A percentile compares a stretch with the other conserved stretches of the same genome.
Conservation (phyloP, 2,797 vertebrate genomes). For the Tympanoctomys barrerae region DNA sequence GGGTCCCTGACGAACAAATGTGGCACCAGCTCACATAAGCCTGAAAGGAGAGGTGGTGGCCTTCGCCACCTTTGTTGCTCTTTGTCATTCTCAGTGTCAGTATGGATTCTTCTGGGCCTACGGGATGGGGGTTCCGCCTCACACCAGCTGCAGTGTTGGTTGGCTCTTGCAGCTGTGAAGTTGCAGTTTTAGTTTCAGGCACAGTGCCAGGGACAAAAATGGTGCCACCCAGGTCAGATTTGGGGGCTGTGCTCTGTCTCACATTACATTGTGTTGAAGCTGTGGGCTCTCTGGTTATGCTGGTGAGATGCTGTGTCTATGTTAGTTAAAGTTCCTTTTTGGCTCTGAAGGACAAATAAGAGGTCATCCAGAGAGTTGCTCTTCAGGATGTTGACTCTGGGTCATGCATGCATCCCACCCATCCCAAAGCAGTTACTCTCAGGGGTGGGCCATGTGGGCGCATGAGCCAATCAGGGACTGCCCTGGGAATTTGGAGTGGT, state of each 20-base stretch:
- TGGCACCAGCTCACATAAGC: neutral
- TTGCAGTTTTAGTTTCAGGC: too few species aligned
- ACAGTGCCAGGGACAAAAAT: too few species aligned
- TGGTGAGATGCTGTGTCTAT: neutral
- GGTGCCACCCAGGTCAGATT: neutral
- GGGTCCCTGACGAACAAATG: accelerated
- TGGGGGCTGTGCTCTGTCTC: neutral
- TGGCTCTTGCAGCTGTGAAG: neutral
- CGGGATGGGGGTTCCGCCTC: neutral
- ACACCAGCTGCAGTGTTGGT: too few species aligned
- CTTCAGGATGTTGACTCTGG: neutral
- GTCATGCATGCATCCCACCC: neutral
- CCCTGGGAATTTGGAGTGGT: neutral
- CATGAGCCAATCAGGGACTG: neutral
- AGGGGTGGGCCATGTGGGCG: accelerated
- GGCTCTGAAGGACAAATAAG: neutral
- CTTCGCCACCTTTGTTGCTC: neutral
- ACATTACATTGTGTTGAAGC: accelerated
- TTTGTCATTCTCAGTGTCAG: neutral
- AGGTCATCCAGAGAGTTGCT: too few species aligned
- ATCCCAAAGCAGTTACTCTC: neutral
- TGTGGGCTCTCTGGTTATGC: accelerated
- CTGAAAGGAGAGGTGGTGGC: too few species aligned
- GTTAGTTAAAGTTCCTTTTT: neutral
- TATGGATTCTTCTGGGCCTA: neutral